phyloP scores from a whole-genome alignment of 2,113 vertebrate species.

The Chloropsis hardwickii region DNA sequence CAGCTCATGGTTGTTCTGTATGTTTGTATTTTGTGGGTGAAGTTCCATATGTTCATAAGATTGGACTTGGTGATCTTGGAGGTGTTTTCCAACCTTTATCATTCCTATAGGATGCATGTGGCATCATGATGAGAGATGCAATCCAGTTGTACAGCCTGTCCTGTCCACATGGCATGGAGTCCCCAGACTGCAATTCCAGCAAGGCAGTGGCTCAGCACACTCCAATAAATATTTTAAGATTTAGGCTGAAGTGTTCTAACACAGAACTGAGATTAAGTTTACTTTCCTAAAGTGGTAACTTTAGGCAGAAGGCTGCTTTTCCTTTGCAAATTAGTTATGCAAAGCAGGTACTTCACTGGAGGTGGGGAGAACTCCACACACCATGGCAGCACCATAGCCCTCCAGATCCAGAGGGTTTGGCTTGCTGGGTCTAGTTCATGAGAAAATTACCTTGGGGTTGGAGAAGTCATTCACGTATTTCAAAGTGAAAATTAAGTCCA shows the following conservation, averaged over 20 bases:
- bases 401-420: neutral
- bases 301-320: neutral
- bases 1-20: neutral
- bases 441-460: neutral
- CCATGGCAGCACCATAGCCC: neutral
- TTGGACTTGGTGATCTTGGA: neutral
- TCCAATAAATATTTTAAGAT: neutral
- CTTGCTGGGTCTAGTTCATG: neutral
- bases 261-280: neutral
- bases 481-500: neutral
- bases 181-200: neutral
- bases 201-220: neutral
- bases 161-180: neutral
- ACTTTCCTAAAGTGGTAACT: neutral
- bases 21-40: neutral
- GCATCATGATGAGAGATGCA: neutral
- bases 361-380: neutral
- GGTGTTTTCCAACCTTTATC: neutral
- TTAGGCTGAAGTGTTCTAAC: neutral
- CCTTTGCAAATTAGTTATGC: neutral
- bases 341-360: neutral
- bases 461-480: neutral
- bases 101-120: neutral
- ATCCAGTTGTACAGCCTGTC: neutral
- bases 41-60: rapidly evolving